Base-by-base conservation (phyloP, 2,113 vertebrate genomes). In the Pontoporia blainvillei region DNA sequence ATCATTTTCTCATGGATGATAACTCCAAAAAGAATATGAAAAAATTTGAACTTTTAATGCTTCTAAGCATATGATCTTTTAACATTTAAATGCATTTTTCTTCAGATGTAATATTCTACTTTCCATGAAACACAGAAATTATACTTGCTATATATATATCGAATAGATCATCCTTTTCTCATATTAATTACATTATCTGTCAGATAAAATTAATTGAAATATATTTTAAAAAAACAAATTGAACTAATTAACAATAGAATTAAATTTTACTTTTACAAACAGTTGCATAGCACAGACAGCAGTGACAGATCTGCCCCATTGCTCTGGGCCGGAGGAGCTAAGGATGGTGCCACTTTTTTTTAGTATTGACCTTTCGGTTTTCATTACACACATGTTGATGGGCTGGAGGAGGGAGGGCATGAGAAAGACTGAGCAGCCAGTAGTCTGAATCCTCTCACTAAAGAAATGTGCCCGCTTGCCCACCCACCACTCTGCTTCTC, bases 281-380 rank as follows among this genome's bases (percentile, higher is more conserved):
- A n/a, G 2, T 49, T 44, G 49, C 17, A 13, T 0, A 52, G 5
- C 15, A 31, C 15, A 71, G 4, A 39, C 0, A 54, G 44, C 49
- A 27, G 23, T 86, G 20, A 27, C 10, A 75, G 17, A 71, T 82
- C 5, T 75, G 4, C 8, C 21, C 14, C 21, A 14, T 5, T 54
- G 4, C 39, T 13, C 21, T 59, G 13, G 27, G 34, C 0, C 34
- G 9, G 31, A 36, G 6, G 14, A 73, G 6, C 1, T 5, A 49
- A 0, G 1, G 2, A n/a, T 85, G 2, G 6, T 4, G 27, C 1
- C 1, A 10, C 6, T 64, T 86, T 61, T 82, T 49, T 46, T 67
- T 44, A 8, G 9, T 6, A 21, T 25, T 85, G 6, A 4, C 4
- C 3, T 71, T 94, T 52, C 8, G 20, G 23, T 31, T 85, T 89